Evolutionary conservation across 2,113 vertebrate species (phyloP), one percentile per base, ranked within the genome.

Genomic region (Rhagologus leucostigma): DNA sequence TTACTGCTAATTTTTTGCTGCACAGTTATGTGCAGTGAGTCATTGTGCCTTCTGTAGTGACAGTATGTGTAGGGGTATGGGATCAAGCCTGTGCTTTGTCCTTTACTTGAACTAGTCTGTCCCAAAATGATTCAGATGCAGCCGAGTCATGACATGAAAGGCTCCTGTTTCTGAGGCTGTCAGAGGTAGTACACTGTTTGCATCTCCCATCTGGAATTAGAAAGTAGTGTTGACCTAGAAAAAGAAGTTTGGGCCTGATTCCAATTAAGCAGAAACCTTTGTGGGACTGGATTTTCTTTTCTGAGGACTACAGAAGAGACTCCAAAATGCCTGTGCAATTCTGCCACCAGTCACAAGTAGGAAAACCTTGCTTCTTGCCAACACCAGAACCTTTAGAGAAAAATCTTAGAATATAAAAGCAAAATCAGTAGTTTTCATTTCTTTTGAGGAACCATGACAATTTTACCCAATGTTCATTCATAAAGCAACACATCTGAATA

Each of bases 61-160:
- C 17, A 32, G 17, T 33, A 17, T 16, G 16, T 33, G 32, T 6
- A 63, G 26, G 46, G 50, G 3, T n/a, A 15, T 0, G 1, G 29
- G 77, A 89, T 65, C 37, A 81, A 81, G 37, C 26, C 50, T 74
- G 65, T 78, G 44, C 47, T 95, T 90, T 82, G 29, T 42, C 70
- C 56, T 71, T 24, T 33, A 12, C 46, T 63, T 74, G 50, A 85
- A 53, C 37, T 56, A 18, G 6, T 49, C 21, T n/a, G 33, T 18
- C 52, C 78, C 68, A 16, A 90, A 90, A 76, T 64, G 5, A 41
- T 79, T 71, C 23, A 71, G 44, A 30, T 42, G 35, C 64, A 76
- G 52, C 30, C 44, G 70, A 71, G 62, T 35, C 53, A 19, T 60
- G n/a, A 60, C 32, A 47, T 24, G 12, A 75, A 88, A 68, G 33